These are phyloP conservation scores for Nomada fucata DNA, from an alignment of 2,888 invertebrate species.

Conservation along the genomic window DNA sequence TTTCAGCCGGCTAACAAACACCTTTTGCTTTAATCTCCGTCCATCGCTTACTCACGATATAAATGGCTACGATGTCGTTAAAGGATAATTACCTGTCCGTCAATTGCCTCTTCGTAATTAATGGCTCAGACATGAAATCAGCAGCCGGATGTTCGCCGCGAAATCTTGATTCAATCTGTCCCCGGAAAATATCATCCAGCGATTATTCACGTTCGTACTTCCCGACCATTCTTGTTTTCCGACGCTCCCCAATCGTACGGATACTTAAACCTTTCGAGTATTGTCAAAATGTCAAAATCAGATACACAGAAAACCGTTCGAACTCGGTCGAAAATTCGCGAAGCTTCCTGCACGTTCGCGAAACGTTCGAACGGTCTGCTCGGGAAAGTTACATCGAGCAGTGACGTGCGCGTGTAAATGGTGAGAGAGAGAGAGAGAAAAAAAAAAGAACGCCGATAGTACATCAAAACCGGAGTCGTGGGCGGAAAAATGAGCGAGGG, in stretches of 20 bases:
- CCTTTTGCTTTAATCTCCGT: too few relatives aligned
- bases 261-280: too few relatives aligned
- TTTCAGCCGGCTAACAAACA: neutral
- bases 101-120: conserved; percentile 15
- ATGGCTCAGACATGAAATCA: neutral
- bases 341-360: too few relatives aligned
- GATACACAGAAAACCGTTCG: too few relatives aligned
- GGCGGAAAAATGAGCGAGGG: conserved; percentile 31
- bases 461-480: conserved; percentile 64
- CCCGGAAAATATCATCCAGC: neutral
- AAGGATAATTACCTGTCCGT: conserved; percentile 31
- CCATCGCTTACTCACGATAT: neutral
- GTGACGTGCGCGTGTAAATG: conserved; percentile 6
- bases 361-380: conserved; percentile 5
- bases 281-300: too few relatives aligned
- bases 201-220: neutral
- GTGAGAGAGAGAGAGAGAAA: neutral
- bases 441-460: conserved; percentile 55
- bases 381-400: conserved; percentile 24
- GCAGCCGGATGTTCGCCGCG: neutral
- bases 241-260: too few relatives aligned
- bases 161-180: neutral
- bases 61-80: conserved; percentile 20
- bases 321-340: too few relatives aligned
- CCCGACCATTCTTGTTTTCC: neutral